A percentile compares a stretch with the other conserved stretches of the same genome.
phyloP scores from a whole-genome alignment of 2,888 invertebrate species.

The Lasiommata megera region DNA sequence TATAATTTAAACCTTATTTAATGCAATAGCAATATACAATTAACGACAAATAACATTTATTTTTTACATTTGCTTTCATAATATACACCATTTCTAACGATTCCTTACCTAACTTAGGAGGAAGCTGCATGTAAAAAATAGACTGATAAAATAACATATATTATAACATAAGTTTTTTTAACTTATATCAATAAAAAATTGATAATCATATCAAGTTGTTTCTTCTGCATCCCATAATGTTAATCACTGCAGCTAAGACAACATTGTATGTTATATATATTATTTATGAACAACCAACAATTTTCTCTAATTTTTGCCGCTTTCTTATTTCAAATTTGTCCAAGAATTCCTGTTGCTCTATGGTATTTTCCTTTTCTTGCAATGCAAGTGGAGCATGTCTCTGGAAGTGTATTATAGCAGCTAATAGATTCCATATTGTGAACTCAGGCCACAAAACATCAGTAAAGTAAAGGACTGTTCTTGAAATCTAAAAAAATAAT shows the following conservation, averaged over 20 bases:
- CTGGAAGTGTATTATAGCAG: constrained; percentile 94
- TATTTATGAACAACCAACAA: constrained; percentile 42
- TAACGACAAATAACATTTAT: too few relatives aligned
- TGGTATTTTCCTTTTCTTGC: constrained; percentile 43
- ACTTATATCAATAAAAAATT: too few relatives aligned
- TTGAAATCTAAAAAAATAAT: constrained; percentile 82
- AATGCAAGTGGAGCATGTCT: constrained; percentile 57
- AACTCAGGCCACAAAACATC: constrained; percentile 98
- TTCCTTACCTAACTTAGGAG: too few relatives aligned
- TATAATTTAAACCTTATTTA: constrained; percentile 2
- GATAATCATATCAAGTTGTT: too few relatives aligned
- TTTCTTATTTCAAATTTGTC: constrained; percentile 60
- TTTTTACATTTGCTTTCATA: too few relatives aligned
- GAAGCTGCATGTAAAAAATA: too few relatives aligned
- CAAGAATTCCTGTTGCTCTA: constrained; percentile 59
- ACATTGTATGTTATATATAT: too few relatives aligned
- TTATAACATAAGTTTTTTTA: too few relatives aligned
- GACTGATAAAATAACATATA: too few relatives aligned
- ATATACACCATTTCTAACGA: too few relatives aligned
- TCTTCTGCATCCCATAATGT: too few relatives aligned
- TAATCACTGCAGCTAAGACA: too few relatives aligned
- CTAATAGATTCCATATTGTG: constrained; percentile 93
- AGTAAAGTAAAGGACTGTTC: constrained; percentile 92
- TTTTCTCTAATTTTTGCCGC: constrained; percentile 55
- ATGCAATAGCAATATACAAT: not conserved